A percentile compares a stretch with the other conserved stretches of the same genome.
Conservation (phyloP, 2,113 vertebrate species). For the Pontoporia blainvillei region DNA sequence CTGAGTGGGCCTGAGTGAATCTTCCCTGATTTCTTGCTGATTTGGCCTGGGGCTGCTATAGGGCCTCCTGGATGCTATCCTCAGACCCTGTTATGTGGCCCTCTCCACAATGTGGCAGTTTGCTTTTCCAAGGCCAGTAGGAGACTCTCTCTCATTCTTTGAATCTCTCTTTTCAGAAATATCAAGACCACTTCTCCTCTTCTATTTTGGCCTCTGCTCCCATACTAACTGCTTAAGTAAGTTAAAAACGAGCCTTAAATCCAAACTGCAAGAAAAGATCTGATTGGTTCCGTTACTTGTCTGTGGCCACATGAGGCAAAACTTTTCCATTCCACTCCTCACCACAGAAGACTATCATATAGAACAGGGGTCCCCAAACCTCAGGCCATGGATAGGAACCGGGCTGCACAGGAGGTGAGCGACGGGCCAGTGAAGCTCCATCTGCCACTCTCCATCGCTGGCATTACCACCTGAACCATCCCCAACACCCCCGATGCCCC, state of each 20-base stretch:
- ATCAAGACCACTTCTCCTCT: background rate
- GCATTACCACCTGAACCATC: too few species aligned
- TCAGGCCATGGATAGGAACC: too few species aligned
- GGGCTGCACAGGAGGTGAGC: too few species aligned
- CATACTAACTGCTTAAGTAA: background rate
- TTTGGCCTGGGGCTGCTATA: background rate
- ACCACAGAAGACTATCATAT: background rate
- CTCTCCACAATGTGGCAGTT: too few species aligned
- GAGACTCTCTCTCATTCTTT: background rate
- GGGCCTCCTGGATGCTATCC: background rate
- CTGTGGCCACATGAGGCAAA: background rate
- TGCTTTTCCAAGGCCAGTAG: background rate
- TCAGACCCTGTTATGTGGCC: background rate
- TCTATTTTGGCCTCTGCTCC: background rate
- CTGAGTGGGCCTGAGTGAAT: background rate
- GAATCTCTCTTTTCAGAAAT: background rate
- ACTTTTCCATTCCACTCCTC: background rate
- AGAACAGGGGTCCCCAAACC: background rate
- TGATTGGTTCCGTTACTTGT: background rate
- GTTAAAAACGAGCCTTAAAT: background rate
- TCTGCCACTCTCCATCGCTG: too few species aligned
- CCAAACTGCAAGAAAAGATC: background rate
- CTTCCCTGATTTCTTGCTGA: background rate
- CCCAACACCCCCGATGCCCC: rapidly evolving
- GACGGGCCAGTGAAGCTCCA: too few species aligned